Conservation (phyloP, 2,888 invertebrate genomes). For the Amphipoea lucens region DNA sequence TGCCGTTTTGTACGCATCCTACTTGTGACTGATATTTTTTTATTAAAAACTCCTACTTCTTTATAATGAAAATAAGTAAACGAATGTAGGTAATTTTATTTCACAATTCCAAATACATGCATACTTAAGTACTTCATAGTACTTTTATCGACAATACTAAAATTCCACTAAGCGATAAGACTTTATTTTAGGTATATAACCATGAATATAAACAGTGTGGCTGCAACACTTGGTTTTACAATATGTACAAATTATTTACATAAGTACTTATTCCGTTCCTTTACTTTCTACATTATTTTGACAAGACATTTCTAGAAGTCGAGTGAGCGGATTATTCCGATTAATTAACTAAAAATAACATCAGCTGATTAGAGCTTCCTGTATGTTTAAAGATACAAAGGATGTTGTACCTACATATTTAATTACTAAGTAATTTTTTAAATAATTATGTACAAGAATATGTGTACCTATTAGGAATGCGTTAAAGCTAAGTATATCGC, state of each 20-base stretch:
- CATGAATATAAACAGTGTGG: constrained; percentile 10
- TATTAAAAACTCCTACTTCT: background rate
- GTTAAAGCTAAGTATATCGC: background rate
- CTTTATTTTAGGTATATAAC: constrained; percentile 25
- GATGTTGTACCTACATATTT: background rate
- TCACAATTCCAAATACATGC: constrained; percentile 4
- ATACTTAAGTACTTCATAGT: background rate
- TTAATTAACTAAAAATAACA: constrained; percentile 10
- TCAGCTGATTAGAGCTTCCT: constrained; percentile 15
- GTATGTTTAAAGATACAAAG: background rate
- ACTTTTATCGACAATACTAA: constrained; percentile 36
- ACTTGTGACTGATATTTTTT: background rate
- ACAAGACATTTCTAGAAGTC: background rate
- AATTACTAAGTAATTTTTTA: background rate
- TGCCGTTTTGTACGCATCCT: background rate
- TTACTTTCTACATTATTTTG: background rate
- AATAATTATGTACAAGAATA: too few species aligned
- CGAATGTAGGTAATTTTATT: constrained; percentile 13
- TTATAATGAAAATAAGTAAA: background rate
- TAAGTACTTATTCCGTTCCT: background rate
- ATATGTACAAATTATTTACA: background rate
- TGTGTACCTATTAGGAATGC: background rate
- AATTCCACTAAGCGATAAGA: constrained; percentile 49
- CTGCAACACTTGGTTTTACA: constrained; percentile 2
- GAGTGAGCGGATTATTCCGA: background rate